These are phyloP conservation scores for Psittacula echo DNA, from an alignment of 2,797 vertebrate genomes.

Conservation along the genomic window DNA sequence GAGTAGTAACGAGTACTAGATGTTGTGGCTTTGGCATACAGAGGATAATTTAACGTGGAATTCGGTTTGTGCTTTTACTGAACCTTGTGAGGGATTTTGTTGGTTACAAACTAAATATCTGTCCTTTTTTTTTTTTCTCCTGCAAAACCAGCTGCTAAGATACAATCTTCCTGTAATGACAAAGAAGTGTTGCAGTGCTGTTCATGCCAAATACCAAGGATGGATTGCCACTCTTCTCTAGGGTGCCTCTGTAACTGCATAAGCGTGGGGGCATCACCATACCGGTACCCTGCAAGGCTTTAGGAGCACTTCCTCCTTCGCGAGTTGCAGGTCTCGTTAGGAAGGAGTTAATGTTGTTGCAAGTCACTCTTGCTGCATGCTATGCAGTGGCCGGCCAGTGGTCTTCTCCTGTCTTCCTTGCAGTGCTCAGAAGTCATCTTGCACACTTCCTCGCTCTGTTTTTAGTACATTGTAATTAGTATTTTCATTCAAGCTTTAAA, in stretches of 20 bases:
- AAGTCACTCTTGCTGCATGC: accelerated
- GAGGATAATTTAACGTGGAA: conserved; percentile 53
- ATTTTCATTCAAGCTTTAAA: conserved; percentile 63
- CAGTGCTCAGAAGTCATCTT: conserved; percentile 24
- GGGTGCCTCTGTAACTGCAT: neutral
- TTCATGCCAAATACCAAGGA: neutral
- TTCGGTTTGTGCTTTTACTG: conserved; percentile 62
- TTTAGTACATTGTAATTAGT: conserved; percentile 59
- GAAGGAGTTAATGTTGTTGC: neutral
- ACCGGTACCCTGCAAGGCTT: neutral
- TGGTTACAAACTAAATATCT: conserved; percentile 28
- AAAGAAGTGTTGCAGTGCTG: neutral
- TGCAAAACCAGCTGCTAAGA: conserved; percentile 5
- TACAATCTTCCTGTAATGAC: neutral
- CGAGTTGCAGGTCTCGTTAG: neutral
- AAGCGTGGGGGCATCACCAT: accelerated
- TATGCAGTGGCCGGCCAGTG: neutral
- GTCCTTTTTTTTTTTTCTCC: neutral
- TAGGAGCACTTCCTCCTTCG: neutral
- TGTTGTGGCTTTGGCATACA: conserved; percentile 63
- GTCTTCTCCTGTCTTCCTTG: neutral
- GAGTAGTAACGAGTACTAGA: conserved; percentile 39
- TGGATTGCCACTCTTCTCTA: neutral
- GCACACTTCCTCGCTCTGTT: conserved; percentile 50
- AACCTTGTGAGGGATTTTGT: conserved; percentile 22